A percentile compares a stretch with the other conserved stretches of the same genome.
Evolutionary conservation across 2,113 vertebrate species (phyloP).

Genomic region (Xyliphius kryptos): DNA sequence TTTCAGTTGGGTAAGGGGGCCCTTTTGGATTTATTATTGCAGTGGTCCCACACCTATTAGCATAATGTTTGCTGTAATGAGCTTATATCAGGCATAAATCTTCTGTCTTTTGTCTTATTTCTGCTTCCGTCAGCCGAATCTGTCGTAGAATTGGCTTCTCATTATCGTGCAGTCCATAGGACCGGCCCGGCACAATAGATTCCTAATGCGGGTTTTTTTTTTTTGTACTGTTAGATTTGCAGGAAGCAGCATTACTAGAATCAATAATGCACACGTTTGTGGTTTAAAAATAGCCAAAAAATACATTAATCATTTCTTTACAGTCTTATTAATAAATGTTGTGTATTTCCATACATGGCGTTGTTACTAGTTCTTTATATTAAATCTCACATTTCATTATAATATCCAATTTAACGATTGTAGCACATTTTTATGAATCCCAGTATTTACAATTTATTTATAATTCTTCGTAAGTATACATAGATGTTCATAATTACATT

Average conservation of each 20-base stretch:
- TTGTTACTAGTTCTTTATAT: too few relatives aligned
- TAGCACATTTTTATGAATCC: too few relatives aligned
- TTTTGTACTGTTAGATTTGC: conserved; percentile 46
- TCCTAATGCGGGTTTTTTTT: conserved; percentile 33
- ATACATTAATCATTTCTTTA: too few relatives aligned
- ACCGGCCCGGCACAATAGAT: conserved; percentile 13
- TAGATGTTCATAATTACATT: too few relatives aligned
- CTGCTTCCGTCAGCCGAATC: conserved; percentile 17
- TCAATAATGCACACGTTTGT: conserved; percentile 54
- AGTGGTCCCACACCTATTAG: conserved; percentile 8
- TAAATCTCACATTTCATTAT: too few relatives aligned
- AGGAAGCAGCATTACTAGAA: conserved; percentile 53
- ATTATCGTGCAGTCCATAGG: conserved; percentile 19
- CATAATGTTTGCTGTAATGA: conserved; percentile 9
- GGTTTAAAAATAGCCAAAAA: conserved; percentile 17
- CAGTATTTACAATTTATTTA: too few relatives aligned
- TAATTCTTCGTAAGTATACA: too few relatives aligned
- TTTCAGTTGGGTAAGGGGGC: neutral
- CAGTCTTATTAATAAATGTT: too few relatives aligned
- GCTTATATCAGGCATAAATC: conserved; percentile 9
- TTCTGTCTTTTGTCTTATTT: conserved; percentile 41
- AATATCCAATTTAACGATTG: too few relatives aligned
- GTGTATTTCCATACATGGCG: too few relatives aligned
- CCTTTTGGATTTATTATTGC: neutral
- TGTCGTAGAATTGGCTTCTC: conserved; percentile 20